Evolutionary conservation across 2,888 invertebrate genomes (phyloP).

Genomic region (Caenorhabditis sp.): DNA sequence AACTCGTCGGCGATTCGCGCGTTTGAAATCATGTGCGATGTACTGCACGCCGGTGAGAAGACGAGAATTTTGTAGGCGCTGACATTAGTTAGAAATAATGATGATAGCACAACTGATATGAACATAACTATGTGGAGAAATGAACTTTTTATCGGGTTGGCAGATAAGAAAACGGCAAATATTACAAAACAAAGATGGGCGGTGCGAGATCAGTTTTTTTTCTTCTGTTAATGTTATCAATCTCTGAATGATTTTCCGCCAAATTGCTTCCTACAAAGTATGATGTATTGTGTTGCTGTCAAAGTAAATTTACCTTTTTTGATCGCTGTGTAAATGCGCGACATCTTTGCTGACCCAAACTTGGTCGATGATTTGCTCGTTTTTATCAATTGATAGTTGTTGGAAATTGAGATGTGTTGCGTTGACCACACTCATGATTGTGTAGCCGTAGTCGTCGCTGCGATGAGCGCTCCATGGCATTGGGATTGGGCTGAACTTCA

Average conservation of each 20-base stretch:
- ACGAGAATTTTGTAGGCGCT: conserved; percentile 40
- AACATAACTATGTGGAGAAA: conserved; percentile 1
- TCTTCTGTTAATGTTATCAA: neutral
- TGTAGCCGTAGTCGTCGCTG: conserved; percentile 86
- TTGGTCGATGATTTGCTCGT: conserved; percentile 27
- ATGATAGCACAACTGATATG: neutral
- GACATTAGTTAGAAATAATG: neutral
- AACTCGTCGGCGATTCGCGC: conserved; percentile 58
- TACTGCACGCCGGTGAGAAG: conserved; percentile 45
- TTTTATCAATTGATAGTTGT: conserved; percentile 77
- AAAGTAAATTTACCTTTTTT: neutral
- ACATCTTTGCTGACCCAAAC: conserved; percentile 35
- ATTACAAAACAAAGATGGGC: neutral
- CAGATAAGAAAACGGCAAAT: neutral
- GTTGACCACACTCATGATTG: conserved; percentile 80
- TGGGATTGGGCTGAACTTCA: conserved; percentile 44
- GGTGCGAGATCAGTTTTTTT: neutral
- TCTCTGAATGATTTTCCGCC: neutral
- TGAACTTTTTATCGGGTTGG: neutral
- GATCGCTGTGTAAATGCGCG: conserved; percentile 16
- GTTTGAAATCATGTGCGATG: conserved; percentile 56
- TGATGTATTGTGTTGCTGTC: neutral
- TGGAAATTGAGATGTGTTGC: conserved; percentile 85
- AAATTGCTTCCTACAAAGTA: neutral
- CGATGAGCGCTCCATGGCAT: conserved; percentile 49